Percentiles rank a stretch among this genome's conserved stretches.
These are phyloP conservation scores for Haliclona indistincta DNA, from an alignment of 37 sponge, comb jelly and placozoan genomes.

Conservation along the genomic window DNA sequence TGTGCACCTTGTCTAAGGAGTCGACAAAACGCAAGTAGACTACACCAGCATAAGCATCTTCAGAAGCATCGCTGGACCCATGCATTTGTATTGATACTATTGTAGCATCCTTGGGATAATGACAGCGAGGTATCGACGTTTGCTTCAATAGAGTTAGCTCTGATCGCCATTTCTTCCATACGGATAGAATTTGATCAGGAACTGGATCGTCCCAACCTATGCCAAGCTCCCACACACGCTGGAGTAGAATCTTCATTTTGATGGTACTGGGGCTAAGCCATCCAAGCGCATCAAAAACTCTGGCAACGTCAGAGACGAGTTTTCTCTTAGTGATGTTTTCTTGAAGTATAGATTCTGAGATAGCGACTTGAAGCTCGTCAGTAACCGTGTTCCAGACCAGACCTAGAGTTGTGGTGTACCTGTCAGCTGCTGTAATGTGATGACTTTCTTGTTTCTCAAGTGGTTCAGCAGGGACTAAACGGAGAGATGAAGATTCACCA, in stretches of 20 bases:
- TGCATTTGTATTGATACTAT: conserved; percentile 18
- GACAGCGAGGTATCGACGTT: conserved; percentile 20
- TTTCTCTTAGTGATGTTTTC: conserved; percentile 16
- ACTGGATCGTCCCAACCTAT: conserved; percentile 38
- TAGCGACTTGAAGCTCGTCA: conserved; percentile 13
- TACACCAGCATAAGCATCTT: conserved; percentile 30
- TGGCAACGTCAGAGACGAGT: conserved; percentile 28
- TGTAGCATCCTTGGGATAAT: conserved; percentile 6
- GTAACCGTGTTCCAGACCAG: conserved; percentile 19
- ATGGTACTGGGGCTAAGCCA: conserved; percentile 19
- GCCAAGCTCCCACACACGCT: conserved; percentile 28
- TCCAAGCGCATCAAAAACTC: conserved; percentile 26
- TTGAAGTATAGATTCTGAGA: background rate
- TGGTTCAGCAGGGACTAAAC: conserved; percentile 15
- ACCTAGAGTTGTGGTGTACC: conserved; percentile 17
- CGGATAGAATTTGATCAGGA: conserved; percentile 12
- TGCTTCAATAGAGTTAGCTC: conserved; percentile 10
- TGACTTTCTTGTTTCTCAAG: conserved; percentile 12
- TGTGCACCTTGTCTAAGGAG: too few species aligned
- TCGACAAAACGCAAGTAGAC: conserved; percentile 12
- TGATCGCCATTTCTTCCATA: conserved; percentile 25
- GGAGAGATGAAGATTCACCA: conserved; percentile 23
- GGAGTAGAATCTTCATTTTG: conserved; percentile 40
- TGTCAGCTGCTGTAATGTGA: background rate
- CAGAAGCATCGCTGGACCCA: conserved; percentile 39